Evolutionary conservation across 2,113 vertebrate species (phyloP).

Genomic region (Scopus umbretta): DNA sequence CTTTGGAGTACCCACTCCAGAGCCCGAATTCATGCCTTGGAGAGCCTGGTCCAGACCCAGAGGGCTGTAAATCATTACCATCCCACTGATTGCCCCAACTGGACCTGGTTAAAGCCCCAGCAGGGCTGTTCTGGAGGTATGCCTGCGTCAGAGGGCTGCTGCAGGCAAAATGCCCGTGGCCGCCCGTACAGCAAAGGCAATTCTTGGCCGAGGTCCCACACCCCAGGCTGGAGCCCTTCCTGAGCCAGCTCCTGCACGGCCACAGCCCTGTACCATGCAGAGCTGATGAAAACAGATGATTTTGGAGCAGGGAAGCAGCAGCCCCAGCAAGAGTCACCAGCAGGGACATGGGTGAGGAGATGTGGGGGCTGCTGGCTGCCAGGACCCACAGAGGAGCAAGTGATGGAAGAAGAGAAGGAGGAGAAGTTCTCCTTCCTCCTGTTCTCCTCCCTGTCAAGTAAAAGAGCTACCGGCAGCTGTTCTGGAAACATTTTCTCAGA

Average conservation of each 20-base stretch:
- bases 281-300: neutral
- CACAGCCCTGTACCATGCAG: neutral
- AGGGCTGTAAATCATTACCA: neutral
- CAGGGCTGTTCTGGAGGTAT: neutral
- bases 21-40: neutral
- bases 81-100: neutral
- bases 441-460: neutral
- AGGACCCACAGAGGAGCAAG: accelerated
- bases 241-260: neutral
- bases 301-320: neutral
- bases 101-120: accelerated
- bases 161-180: neutral
- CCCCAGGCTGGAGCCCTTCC: neutral
- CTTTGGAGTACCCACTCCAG: neutral
- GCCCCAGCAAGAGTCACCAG: accelerated
- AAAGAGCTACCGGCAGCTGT: neutral
- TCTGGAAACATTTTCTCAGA: neutral
- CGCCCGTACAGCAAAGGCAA: neutral
- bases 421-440: neutral
- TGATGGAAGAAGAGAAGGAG: neutral
- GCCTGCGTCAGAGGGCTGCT: neutral
- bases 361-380: neutral
- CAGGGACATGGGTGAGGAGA: neutral
- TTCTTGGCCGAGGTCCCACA: neutral
- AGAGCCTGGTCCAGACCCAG: neutral